Evolutionary conservation across 2,888 invertebrate genomes (phyloP), one percentile per base, ranked within the genome.

Genomic region (Eilema depressum): DNA sequence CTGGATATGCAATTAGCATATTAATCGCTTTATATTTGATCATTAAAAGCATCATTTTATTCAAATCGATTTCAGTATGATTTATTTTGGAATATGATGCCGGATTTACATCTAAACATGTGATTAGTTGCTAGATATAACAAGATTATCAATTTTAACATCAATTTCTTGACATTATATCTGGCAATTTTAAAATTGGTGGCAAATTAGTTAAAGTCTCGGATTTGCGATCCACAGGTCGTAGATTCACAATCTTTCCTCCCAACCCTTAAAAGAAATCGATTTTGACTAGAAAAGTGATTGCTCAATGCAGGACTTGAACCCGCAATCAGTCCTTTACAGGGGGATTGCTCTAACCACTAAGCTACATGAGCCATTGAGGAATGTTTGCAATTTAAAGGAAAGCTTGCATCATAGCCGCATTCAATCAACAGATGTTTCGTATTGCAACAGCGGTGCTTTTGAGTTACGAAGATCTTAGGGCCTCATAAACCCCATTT

Each of bases 1-100:
- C 91, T 89, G 85, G 88, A 90, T 89, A 82, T 83, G 84, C 85
- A 89, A 93, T 94, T 93, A 91, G 88, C 91, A 92, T 93, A 91
- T 92, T 92, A 93, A 94, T 93, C 88, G 87, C 86, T 87, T 83
- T 73, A 79, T 89, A 90, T 90, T 89, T 85, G 80, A 81, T 84
- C 86, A 85, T 79, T 79, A 80, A 83, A 81, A 80, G 78, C 73
- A 70, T 68, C 70, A 69, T 74, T 77, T 76, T 75, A 76, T 81
- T 80, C 77, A 77, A 76, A 81, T 77, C 69, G 77, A 75, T 84
- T 84, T 75, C 64, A 69, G 71, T 79, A 74, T 82, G 81, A 82
- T 81, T 84, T 84, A 79, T 77, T 71, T 74, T 77, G 73, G 67
- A 75, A 76, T 76, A 73, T 61, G 30, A 71, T 75, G 68, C 69